phyloP scores from a whole-genome alignment of 1,140 invertebrate species.

The Drosophila insularis region DNA sequence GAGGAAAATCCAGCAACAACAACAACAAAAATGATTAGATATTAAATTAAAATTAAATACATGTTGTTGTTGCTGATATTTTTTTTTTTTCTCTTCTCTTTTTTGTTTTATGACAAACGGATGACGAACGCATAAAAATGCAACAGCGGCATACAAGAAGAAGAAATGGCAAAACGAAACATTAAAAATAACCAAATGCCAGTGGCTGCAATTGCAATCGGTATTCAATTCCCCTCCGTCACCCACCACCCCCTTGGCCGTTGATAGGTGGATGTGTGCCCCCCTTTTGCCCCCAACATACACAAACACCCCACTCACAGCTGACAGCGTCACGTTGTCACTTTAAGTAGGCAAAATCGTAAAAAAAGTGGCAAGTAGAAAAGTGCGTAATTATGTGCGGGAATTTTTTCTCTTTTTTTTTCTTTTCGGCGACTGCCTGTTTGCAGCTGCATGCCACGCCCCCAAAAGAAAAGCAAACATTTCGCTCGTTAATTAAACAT shows the following conservation, averaged over 20 bases:
- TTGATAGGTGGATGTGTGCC: neutral
- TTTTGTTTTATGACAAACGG: slow-evolving; percentile 75
- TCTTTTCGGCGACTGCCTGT: slow-evolving; percentile 10
- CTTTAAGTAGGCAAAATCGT: slow-evolving; percentile 77
- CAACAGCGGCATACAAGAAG: slow-evolving; percentile 54
- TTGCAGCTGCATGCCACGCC: slow-evolving; percentile 62
- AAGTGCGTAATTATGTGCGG: slow-evolving; percentile 67
- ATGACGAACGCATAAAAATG: slow-evolving; percentile 80
- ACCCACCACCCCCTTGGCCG: neutral
- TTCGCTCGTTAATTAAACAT: slow-evolving; percentile 56
- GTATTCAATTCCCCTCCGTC: neutral
- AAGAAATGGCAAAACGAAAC: slow-evolving; percentile 59
- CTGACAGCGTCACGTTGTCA: slow-evolving; percentile 70
- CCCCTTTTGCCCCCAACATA: neutral
- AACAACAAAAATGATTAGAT: slow-evolving; percentile 72
- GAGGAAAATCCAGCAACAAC: slow-evolving; percentile 48
- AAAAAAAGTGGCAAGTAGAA: slow-evolving; percentile 45
- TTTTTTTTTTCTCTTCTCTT: slow-evolving; percentile 22
- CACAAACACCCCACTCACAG: neutral
- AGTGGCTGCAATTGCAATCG: slow-evolving; percentile 51
- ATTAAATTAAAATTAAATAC: slow-evolving; percentile 78
- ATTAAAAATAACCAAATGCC: slow-evolving; percentile 79
- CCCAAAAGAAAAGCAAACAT: slow-evolving; percentile 31
- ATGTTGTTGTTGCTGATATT: slow-evolving; percentile 26
- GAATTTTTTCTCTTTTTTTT: slow-evolving; percentile 32